Percentiles rank a stretch among this genome's conserved stretches.
phyloP scores from a whole-genome alignment of 2,113 vertebrate species.

The Solea senegalensis region DNA sequence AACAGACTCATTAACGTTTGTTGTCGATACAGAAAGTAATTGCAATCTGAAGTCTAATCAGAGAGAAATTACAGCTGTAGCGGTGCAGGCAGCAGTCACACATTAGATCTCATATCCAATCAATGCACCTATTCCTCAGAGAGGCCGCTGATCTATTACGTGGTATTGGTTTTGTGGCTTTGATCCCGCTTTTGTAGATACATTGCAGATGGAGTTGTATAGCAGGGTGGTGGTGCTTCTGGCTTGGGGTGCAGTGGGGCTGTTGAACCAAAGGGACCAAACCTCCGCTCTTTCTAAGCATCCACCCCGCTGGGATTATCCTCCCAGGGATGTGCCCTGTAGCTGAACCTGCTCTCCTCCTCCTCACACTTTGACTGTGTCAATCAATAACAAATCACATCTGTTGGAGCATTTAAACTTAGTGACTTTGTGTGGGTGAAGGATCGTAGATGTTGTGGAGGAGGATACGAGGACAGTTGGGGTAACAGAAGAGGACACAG shows the following conservation, averaged over 20 bases:
- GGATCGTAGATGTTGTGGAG: background rate
- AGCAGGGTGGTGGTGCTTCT: background rate
- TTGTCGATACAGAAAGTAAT: constrained; percentile 62
- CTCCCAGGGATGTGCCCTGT: background rate
- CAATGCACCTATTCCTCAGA: constrained; percentile 59
- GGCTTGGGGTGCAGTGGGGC: background rate
- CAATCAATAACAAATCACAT: constrained; percentile 25
- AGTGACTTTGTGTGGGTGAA: background rate
- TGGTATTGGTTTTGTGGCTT: constrained; percentile 14
- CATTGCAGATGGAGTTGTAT: constrained; percentile 34
- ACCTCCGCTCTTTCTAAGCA: constrained; percentile 2
- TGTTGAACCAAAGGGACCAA: background rate
- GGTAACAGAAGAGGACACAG: too few species aligned
- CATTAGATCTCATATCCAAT: constrained; percentile 62
- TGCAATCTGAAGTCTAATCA: constrained; percentile 64
- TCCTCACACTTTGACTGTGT: constrained; percentile 1
- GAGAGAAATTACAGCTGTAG: constrained; percentile 62
- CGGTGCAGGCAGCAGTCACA: constrained; percentile 52
- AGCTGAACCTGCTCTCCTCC: constrained; percentile 1
- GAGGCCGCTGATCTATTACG: constrained; percentile 28
- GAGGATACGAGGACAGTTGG: too few species aligned
- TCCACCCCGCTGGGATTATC: constrained; percentile 1
- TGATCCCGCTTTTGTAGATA: constrained; percentile 19
- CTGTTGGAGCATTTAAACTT: background rate
- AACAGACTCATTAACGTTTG: constrained; percentile 54